Evolutionary conservation across 2,888 invertebrate species (phyloP), one percentile per base, ranked within the genome.

Genomic region (Heteropelma amictum): DNA sequence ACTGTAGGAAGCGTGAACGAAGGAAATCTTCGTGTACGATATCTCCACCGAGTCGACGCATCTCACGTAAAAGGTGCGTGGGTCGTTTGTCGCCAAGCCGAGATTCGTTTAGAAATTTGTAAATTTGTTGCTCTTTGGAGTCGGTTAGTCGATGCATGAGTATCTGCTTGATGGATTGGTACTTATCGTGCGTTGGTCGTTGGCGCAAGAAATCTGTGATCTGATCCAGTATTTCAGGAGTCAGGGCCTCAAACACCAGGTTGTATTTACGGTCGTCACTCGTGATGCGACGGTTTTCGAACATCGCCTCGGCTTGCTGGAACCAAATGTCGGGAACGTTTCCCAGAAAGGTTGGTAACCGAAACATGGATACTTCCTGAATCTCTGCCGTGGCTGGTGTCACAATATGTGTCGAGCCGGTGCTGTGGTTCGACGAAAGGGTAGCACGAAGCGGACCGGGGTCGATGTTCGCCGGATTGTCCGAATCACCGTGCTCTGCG

Each of bases 61-160:
- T 77, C 14, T 80, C 70, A 0, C 80, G 33, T 0, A 80, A 33
- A 0, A 79, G 45, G 14, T 79, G 77, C 8, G 79, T 69, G 1
- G 78, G 79, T 51, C 76, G 78, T 56, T 56, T 60, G 38, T 72
- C 58, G 3, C 69, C 77, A 1, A 80, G 49, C 12, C 76, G 67
- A 1, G 68, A 12, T 8, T 71, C 75, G 1, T 56, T 51, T 0
- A 78, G 35, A 7, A 79, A 30, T 45, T 54, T 71, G 7, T 38
- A 33, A 4, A 76, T 21, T 21, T 64, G 63, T 14, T 21, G 47
- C 12, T 63, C 58, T 7, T 71, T 38, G 1, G 76, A 49, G n/a
- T 58, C 49, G 2, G 54, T 58, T 2, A 54, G 45, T 8, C 49
- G 28, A 14, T 7, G 30, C n/a, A 35, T 72, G 19, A 42, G 8